These are phyloP conservation scores for Merodon equestris DNA, from an alignment of 2,888 invertebrate species.

Conservation along the genomic window DNA sequence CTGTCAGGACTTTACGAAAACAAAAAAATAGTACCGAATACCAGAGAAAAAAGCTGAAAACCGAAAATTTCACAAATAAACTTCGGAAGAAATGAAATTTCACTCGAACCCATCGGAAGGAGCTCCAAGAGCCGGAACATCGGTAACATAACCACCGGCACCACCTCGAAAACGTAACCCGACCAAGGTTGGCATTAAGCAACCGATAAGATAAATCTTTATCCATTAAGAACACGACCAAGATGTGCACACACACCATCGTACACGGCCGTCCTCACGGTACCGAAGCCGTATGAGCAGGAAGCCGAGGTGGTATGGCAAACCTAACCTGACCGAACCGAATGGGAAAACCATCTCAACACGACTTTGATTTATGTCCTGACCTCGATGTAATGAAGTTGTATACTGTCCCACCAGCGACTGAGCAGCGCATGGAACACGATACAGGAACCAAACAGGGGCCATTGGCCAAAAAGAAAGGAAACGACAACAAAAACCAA, in stretches of 20 bases:
- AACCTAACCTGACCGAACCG: constrained; percentile 32
- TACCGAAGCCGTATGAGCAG: constrained; percentile 15
- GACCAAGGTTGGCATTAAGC: constrained; percentile 60
- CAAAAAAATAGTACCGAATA: not conserved
- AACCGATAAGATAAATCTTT: constrained; percentile 68
- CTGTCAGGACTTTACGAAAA: constrained; percentile 38
- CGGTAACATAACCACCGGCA: constrained; percentile 48
- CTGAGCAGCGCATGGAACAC: constrained; percentile 19
- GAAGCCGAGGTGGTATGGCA: not conserved
- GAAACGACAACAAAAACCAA: too few species aligned
- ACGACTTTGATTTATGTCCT: constrained; percentile 69
- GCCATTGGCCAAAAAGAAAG: constrained; percentile 2
- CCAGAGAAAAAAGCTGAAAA: constrained; percentile 41
- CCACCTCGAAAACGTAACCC: constrained; percentile 34
- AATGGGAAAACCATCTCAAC: constrained; percentile 62
- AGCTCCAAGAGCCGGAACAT: constrained; percentile 26
- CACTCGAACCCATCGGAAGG: constrained; percentile 18
- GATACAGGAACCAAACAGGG: constrained; percentile 33
- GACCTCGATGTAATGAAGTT: constrained; percentile 68
- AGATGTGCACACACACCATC: constrained; percentile 22
- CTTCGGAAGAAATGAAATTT: constrained; percentile 49
- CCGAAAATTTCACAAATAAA: constrained; percentile 47
- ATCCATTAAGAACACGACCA: constrained; percentile 66
- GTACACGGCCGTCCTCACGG: not conserved
- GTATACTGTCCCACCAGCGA: constrained; percentile 55